A percentile compares a stretch with the other conserved stretches of the same genome.
Evolutionary conservation across 1,140 invertebrate genomes (phyloP).

Genomic region (Harpegnathos saltator): DNA sequence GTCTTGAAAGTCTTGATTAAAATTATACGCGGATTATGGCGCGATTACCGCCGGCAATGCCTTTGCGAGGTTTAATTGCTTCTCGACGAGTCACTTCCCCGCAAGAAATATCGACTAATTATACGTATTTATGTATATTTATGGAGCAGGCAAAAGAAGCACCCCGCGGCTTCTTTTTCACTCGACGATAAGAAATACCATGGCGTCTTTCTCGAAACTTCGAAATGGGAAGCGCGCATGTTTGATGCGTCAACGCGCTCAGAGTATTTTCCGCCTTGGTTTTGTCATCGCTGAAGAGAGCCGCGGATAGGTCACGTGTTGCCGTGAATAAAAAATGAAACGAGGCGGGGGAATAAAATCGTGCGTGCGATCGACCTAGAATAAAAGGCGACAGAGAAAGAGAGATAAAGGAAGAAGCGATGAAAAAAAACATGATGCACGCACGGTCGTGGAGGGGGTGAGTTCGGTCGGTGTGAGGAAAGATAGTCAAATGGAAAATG

Average conservation of each 20-base stretch:
- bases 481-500: slow-evolving; percentile 18
- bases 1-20: not conserved
- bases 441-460: slow-evolving; percentile 3
- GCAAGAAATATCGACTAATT: slow-evolving; percentile 9
- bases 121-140: slow-evolving; percentile 9
- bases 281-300: not conserved
- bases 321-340: slow-evolving; percentile 52
- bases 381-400: not conserved
- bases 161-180: not conserved
- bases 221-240: not conserved
- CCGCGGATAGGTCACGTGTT: slow-evolving; percentile 2
- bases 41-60: not conserved
- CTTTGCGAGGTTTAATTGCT: not conserved
- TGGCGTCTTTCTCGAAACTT: not conserved
- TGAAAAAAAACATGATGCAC: not conserved
- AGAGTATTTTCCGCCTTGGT: not conserved
- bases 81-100: not conserved
- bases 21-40: not conserved
- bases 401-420: not conserved
- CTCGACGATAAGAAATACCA: not conserved
- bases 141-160: no score
- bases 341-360: slow-evolving; percentile 39
- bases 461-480: slow-evolving; percentile 28
- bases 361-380: slow-evolving; percentile 16
- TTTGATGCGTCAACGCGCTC: not conserved